phyloP scores from a whole-genome alignment of 2,113 vertebrate species.

The Lota lota region DNA sequence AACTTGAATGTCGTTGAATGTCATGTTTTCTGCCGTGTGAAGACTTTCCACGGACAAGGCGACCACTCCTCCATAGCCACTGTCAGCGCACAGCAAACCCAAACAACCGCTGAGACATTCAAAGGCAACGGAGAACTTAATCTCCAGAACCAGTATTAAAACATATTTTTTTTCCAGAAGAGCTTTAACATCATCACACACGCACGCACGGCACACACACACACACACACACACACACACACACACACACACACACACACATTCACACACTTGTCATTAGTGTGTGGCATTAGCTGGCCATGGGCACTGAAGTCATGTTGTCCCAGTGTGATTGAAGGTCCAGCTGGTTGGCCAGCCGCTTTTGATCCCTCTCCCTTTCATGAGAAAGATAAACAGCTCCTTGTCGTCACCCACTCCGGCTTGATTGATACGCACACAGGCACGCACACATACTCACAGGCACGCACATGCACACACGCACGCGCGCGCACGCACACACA shows the following conservation, averaged over 20 bases:
- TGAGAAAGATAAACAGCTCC: conserved; percentile 72
- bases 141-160: not conserved
- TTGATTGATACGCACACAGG: conserved; percentile 52
- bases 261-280: conserved; percentile 11
- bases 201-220: conserved; percentile 19
- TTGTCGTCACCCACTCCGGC: conserved; percentile 56
- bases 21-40: too few relatives aligned
- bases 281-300: conserved; percentile 59
- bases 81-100: too few relatives aligned
- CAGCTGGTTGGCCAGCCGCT: conserved; percentile 64
- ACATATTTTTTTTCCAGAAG: not conserved
- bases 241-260: conserved; percentile 18
- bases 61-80: too few relatives aligned
- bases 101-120: too few relatives aligned
- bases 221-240: conserved; percentile 7
- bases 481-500: conserved; percentile 25
- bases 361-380: conserved; percentile 73
- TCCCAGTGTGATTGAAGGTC: conserved; percentile 67
- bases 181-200: conserved; percentile 26
- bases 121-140: not conserved
- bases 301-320: conserved; percentile 62
- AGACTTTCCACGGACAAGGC: too few relatives aligned
- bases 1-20: too few relatives aligned
- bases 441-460: conserved; percentile 29
- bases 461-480: conserved; percentile 26